phyloP scores from a whole-genome alignment of 1,140 invertebrate genomes.

The Temnothorax longispinosus region DNA sequence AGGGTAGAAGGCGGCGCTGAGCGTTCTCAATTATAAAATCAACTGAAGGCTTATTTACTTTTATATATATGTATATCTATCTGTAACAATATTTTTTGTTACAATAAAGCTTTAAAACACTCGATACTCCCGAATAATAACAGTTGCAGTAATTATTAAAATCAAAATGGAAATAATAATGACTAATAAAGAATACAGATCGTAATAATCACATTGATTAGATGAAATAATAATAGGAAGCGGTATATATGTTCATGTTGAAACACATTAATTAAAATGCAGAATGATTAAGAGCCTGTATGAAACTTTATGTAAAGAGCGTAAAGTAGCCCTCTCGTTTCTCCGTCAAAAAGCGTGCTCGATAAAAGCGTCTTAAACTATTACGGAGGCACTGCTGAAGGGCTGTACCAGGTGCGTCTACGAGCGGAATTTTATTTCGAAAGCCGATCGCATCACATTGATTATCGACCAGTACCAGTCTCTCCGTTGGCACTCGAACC shows the following conservation, averaged over 20 bases:
- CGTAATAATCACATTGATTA: neutral
- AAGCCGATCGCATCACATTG: slow-evolving; percentile 61
- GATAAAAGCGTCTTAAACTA: slow-evolving; percentile 24
- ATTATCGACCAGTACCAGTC: slow-evolving; percentile 68
- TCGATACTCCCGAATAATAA: neutral
- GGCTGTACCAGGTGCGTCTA: slow-evolving; percentile 13
- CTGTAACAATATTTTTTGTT: neutral
- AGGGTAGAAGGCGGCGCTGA: neutral
- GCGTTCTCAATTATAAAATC: neutral
- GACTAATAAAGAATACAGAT: neutral
- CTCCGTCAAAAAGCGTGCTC: neutral
- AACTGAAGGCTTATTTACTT: neutral
- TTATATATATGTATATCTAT: neutral
- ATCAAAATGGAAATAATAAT: neutral
- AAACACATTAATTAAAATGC: slow-evolving; percentile 3
- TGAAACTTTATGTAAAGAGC: neutral
- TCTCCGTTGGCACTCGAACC: slow-evolving; percentile 59
- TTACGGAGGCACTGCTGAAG: neutral
- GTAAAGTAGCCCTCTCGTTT: neutral
- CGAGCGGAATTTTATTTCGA: slow-evolving; percentile 18
- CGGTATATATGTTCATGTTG: neutral
- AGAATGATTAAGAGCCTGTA: neutral
- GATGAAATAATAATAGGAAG: neutral
- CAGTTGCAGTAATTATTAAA: neutral
- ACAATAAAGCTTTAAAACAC: neutral